Percentiles rank a stretch among this genome's conserved stretches.
Evolutionary conservation across 2,888 invertebrate species (phyloP).

Genomic region (Ophion costatus): DNA sequence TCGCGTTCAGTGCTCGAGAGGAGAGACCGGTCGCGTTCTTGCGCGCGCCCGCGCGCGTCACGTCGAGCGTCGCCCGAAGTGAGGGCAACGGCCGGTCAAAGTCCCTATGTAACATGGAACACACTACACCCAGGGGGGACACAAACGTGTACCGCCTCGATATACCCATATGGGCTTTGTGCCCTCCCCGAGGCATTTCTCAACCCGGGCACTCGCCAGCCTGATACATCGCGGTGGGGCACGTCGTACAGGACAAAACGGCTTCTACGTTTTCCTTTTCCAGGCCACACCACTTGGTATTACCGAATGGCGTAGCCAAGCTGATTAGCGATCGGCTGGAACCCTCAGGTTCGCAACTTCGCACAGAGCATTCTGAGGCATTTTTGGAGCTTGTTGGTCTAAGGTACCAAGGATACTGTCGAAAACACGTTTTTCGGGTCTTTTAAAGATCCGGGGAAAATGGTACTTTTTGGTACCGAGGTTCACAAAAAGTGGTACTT

Average conservation of each 20-base stretch:
- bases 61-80: slow-evolving; percentile 63
- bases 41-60: slow-evolving; percentile 31
- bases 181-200: slow-evolving; percentile 51
- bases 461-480: background rate
- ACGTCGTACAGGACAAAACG: slow-evolving; percentile 1
- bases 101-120: slow-evolving; percentile 74
- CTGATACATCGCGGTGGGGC: background rate
- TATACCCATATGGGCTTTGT: slow-evolving; percentile 19
- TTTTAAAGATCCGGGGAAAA: background rate
- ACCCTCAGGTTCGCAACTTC: background rate
- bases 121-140: slow-evolving; percentile 48
- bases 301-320: background rate
- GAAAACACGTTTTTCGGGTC: background rate
- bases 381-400: too few relatives aligned
- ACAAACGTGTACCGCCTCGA: slow-evolving; percentile 27
- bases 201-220: slow-evolving; percentile 42
- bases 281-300: background rate
- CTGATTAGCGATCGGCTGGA: background rate
- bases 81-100: slow-evolving; percentile 83
- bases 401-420: background rate
- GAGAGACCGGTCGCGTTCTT: slow-evolving; percentile 63
- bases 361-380: too few relatives aligned
- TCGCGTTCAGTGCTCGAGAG: slow-evolving; percentile 33
- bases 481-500: background rate
- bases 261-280: background rate